Evolutionary conservation across 2,888 invertebrate species (phyloP), one percentile per base, ranked within the genome.

Genomic region (Pheosia gnoma): DNA sequence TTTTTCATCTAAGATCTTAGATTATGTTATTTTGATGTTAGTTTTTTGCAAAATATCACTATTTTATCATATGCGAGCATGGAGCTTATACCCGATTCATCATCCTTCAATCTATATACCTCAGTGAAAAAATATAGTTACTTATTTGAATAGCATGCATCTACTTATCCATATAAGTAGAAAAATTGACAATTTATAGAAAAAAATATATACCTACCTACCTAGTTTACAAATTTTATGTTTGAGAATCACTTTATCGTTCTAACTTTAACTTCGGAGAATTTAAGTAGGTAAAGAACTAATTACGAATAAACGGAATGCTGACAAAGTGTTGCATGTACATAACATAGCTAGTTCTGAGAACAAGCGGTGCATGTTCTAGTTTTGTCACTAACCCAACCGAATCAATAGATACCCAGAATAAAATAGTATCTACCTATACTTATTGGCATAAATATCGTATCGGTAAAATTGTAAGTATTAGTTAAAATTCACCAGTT

Each of bases 251-350:
- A 56, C 6, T 52, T n/a, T 8, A 41, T 13, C 41, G 41, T 56
- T 39, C 41, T 13, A 13, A 39, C 56, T 13, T 41, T 13, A 13
- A 41, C 13, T 41, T 56, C 39, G 41, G 11, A 41, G 41, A 56
- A 41, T 56, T 7, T 41, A 56, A 13, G 38, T 39, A 39, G 39
- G 55, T 55, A 55, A 41, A 38, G 38, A 36, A 41, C 55, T 57
- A 57, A 45, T 45, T 57, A 57, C 57, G 11, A 57, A 9, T 57
- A 43, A 45, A 57, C 9, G 11, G 45, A 57, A 57, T 57, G 57
- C 57, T 57, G 57, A 57, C 25, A 25, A 25, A 57, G 43, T 36
- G 38, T 54, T 54, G 54, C 41, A 56, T 41, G 41, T 7, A 13
- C n/a, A 37, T 41, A 41, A 47, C 13, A 56, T 13, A 41, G 13